Conservation (phyloP, 2,113 vertebrate genomes). For the Gymnarchus niloticus region DNA sequence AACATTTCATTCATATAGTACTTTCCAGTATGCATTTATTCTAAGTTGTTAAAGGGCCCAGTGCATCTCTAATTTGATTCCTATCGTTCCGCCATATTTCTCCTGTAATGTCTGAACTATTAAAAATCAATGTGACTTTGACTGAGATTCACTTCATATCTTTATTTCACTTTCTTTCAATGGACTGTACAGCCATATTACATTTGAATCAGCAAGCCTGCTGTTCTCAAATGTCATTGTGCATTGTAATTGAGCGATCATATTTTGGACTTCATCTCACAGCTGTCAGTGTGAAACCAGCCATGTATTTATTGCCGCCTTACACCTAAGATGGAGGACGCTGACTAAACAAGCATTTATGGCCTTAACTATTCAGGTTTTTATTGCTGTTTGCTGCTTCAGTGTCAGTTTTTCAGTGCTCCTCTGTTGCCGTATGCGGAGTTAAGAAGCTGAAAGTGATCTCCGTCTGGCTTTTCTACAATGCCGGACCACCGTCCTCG, state of each 20-base stretch:
- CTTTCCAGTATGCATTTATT: background rate
- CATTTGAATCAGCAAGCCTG: background rate
- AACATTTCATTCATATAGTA: too few relatives aligned
- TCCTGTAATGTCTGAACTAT: background rate
- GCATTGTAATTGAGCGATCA: background rate
- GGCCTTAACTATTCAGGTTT: background rate
- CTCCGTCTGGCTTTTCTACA: background rate
- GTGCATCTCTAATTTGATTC: background rate
- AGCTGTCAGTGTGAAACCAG: background rate
- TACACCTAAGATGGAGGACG: background rate
- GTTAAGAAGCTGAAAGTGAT: background rate
- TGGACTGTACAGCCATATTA: background rate
- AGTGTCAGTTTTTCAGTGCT: background rate
- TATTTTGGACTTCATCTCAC: background rate
- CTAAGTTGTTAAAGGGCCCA: background rate
- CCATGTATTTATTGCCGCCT: background rate
- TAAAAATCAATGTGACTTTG: background rate
- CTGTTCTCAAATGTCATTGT: background rate
- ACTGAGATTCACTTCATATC: background rate
- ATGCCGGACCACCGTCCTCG: background rate
- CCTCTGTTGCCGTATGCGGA: background rate
- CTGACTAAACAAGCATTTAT: background rate
- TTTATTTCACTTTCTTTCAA: constrained; percentile 3
- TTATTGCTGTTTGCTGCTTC: background rate
- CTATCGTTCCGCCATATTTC: background rate